Conservation (phyloP, 1,140 invertebrate species). For the Manduca sexta region DNA sequence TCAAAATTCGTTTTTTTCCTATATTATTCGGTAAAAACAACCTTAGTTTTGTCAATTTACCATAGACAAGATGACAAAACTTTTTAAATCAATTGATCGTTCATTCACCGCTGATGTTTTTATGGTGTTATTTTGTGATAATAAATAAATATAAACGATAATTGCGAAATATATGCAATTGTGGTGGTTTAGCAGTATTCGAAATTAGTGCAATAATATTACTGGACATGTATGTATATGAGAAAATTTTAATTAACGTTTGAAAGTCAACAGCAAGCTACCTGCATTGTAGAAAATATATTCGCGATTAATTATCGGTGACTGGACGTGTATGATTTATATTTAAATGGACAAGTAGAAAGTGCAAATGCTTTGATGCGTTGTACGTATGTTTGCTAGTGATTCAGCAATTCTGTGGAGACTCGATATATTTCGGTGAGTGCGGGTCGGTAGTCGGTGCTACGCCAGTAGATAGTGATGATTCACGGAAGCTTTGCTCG, state of each 20-base stretch:
- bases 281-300: slow-evolving; percentile 61
- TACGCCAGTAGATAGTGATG: slow-evolving; percentile 11
- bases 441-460: too few species aligned
- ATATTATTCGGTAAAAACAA: slow-evolving; percentile 4
- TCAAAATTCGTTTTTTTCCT: too few species aligned
- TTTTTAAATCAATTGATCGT: slow-evolving; percentile 71
- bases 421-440: slow-evolving; percentile 43
- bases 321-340: slow-evolving; percentile 39
- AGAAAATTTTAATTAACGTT: slow-evolving; percentile 3
- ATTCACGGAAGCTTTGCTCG: slow-evolving; percentile 2
- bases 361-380: slow-evolving; percentile 38
- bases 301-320: slow-evolving; percentile 54
- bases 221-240: slow-evolving; percentile 31
- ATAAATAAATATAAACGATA: slow-evolving; percentile 63
- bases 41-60: slow-evolving; percentile 40
- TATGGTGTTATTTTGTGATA: slow-evolving; percentile 67
- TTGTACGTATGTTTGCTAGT: slow-evolving; percentile 28
- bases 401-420: slow-evolving; percentile 12
- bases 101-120: slow-evolving; percentile 72
- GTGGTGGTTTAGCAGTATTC: slow-evolving; percentile 42
- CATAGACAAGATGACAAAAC: slow-evolving; percentile 47
- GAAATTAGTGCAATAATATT: slow-evolving; percentile 58
- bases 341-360: slow-evolving; percentile 38
- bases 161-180: slow-evolving; percentile 53
- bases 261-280: slow-evolving; percentile 42